Evolutionary conservation across 2,113 vertebrate species (phyloP).

Genomic region (Noctilio leporinus): DNA sequence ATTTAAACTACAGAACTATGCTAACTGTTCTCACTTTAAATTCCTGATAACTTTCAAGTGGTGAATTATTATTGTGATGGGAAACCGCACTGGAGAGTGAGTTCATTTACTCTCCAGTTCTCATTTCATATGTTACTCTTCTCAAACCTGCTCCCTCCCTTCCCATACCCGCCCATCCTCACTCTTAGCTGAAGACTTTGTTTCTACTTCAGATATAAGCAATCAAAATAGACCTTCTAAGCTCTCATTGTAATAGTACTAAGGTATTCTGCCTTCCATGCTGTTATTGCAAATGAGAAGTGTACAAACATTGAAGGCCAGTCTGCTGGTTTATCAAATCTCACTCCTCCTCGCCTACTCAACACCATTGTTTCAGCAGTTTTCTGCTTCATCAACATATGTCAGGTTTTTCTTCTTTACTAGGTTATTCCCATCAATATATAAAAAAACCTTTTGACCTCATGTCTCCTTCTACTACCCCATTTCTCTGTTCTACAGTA

Average conservation of each 20-base stretch:
- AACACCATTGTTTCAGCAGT: neutral
- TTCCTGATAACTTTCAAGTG: neutral
- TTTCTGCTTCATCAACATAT: neutral
- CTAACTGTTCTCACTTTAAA: neutral
- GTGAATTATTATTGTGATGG: too few species aligned
- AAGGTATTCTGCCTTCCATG: neutral
- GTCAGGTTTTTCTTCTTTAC: neutral
- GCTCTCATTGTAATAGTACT: neutral
- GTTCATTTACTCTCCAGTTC: neutral
- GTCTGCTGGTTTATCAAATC: neutral
- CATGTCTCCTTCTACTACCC: neutral
- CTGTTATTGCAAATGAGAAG: neutral
- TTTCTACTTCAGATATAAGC: neutral
- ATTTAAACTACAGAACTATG: neutral
- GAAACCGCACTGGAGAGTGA: too few species aligned
- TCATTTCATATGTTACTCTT: neutral
- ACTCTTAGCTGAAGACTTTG: neutral
- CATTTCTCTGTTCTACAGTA: neutral
- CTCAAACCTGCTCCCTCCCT: neutral
- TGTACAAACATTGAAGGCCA: neutral
- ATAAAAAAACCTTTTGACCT: neutral
- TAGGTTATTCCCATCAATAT: neutral
- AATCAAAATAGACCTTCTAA: neutral
- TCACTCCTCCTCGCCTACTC: neutral
- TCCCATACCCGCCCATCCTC: neutral